These are phyloP conservation scores for Conistra vaccinii DNA, from an alignment of 2,888 invertebrate species.

Conservation along the genomic window DNA sequence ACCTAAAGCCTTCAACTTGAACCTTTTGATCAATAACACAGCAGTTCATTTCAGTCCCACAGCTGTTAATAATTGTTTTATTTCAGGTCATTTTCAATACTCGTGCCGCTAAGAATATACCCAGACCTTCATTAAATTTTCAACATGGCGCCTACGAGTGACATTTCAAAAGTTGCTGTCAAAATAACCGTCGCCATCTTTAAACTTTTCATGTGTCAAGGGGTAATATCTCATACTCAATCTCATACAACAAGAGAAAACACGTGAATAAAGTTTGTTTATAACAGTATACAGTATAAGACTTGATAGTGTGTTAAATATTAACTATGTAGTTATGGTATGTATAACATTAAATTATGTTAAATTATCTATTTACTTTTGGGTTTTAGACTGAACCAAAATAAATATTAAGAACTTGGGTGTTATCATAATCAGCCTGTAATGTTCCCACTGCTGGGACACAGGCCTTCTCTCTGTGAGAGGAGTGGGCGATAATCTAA, in stretches of 20 bases:
- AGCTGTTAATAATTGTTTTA: slow-evolving; percentile 11
- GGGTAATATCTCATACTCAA: background rate
- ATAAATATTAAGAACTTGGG: too few species aligned
- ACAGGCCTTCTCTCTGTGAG: too few species aligned
- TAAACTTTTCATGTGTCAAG: slow-evolving; percentile 12
- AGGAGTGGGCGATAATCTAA: too few species aligned
- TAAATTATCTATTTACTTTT: too few species aligned
- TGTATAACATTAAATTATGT: too few species aligned
- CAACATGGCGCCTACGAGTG: slow-evolving; percentile 25
- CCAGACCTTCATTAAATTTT: slow-evolving; percentile 13
- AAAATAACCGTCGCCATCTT: slow-evolving; percentile 18
- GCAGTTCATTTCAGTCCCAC: slow-evolving; percentile 32
- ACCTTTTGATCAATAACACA: slow-evolving; percentile 42
- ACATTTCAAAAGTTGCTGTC: slow-evolving; percentile 36
- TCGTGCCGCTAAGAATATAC: slow-evolving; percentile 12
- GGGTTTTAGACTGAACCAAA: too few species aligned
- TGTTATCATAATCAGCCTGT: too few species aligned
- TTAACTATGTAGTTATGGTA: too few species aligned
- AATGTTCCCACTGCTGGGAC: too few species aligned
- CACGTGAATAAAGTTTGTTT: slow-evolving; percentile 20
- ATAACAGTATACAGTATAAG: too few species aligned
- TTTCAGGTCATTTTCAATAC: slow-evolving; percentile 11
- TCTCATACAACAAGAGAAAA: background rate
- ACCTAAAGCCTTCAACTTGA: slow-evolving; percentile 17
- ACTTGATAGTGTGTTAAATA: too few species aligned